Base-by-base conservation (phyloP, 2,113 vertebrate genomes). In the Parotia lawesii region DNA sequence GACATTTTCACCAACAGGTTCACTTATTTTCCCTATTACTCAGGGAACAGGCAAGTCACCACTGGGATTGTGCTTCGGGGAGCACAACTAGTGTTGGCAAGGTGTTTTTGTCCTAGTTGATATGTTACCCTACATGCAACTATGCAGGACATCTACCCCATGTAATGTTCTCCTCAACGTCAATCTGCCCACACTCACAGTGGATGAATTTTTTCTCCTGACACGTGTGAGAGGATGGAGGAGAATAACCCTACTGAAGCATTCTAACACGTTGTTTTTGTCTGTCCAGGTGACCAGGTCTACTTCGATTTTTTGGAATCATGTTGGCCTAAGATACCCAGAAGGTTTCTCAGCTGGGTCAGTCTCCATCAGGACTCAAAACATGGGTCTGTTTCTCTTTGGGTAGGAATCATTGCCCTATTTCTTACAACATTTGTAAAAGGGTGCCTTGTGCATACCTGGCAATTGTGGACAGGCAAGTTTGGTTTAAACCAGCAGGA, bases 191-290 rank as follows among this genome's bases (percentile, higher is more conserved):
- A 24, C 1, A 2, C 4, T n/a, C 21, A 42, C 2, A 4, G 15
- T 25, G 37, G 20, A 33, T 72, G 10, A 10, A 14, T 29, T 91
- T 89, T 58, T 37, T 7, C 17, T 56, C 61, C n/a, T 53, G 31
- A 65, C 25, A 35, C 0, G 0, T 0, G 2, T 10, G 44, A 80
- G 47, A 6, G 12, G 18, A 31, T 21, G 42, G 35, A 78, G 16
- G 23, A 76, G 11, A 90, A 38, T 18, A 66, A 75, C 20, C 5
- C 20, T 54, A 6, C 37, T 6, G n/a, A 87, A 73, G 16, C 18
- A 82, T 21, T 33, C 15, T 35, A 45, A 53, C 2, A 3, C 2
- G 11, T 51, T 60, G 16, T 5, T 10, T n/a, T 51, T 66, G 11
- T 27, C 45, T 76, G 24, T 61, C 29, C 25, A 8, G 38, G 7